phyloP scores from a whole-genome alignment of 2,888 invertebrate genomes.

The Drosophila macrospina region DNA sequence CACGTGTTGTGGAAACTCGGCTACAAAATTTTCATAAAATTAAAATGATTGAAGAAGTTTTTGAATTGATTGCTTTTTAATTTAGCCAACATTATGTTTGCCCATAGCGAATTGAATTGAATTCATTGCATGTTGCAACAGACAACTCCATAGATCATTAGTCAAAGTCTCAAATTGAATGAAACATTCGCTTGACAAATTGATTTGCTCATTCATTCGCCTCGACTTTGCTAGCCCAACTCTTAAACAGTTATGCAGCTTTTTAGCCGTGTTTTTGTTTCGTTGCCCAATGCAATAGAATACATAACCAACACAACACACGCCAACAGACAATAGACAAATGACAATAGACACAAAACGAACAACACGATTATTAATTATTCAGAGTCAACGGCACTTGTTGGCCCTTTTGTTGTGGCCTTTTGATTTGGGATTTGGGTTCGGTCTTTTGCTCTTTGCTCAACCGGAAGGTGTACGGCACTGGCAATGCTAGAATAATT shows the following conservation, averaged over 20 bases:
- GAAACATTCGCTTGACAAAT: slow-evolving; percentile 30
- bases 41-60: slow-evolving; percentile 5
- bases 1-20: slow-evolving; percentile 56
- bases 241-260: slow-evolving; percentile 50
- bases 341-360: slow-evolving; percentile 66
- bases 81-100: slow-evolving; percentile 13
- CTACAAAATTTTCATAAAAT: slow-evolving; percentile 5
- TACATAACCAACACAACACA: slow-evolving; percentile 59
- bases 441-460: slow-evolving; percentile 25
- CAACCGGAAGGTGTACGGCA: slow-evolving; percentile 62
- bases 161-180: slow-evolving; percentile 15
- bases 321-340: slow-evolving; percentile 58
- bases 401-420: slow-evolving; percentile 49
- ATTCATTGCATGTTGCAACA: slow-evolving; percentile 13
- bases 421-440: slow-evolving; percentile 29
- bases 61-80: slow-evolving; percentile 15
- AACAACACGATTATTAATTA: slow-evolving; percentile 71
- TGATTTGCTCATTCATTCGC: slow-evolving; percentile 33
- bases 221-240: slow-evolving; percentile 13
- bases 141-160: slow-evolving; percentile 7
- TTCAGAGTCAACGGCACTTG: slow-evolving; percentile 70
- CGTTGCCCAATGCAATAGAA: slow-evolving; percentile 75
- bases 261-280: slow-evolving; percentile 35
- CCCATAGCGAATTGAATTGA: background rate
- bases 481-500: slow-evolving; percentile 48